Base-by-base conservation (phyloP, 30 jellyfish, hydroid and myxozoan genomes). In the Morbakka virulenta region DNA sequence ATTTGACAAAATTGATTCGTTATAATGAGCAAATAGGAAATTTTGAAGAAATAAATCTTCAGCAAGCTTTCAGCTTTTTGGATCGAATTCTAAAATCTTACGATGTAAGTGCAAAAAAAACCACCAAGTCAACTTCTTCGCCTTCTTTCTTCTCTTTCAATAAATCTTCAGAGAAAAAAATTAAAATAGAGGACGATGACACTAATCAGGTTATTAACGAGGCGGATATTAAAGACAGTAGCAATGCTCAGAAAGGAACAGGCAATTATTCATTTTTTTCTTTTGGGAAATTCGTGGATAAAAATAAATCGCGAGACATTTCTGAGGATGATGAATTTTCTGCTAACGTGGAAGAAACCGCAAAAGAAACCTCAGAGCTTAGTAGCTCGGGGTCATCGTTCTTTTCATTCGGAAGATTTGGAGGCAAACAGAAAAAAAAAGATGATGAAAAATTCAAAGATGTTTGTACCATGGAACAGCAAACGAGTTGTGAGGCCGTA, bases 11-110 rank as follows among this genome's bases (percentile, higher is more conserved):
- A 11, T 69, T 91, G n/a, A 62, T 51, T 6, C 49, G 79, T 26
- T 91, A 77, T 52, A 69, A 84, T 36, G 98, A 91, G 61, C 30
- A 73, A 32, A 53, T 28, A 24, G 50, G 48, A 1, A 26, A 32
- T 0, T 84, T 91, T 30, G 86, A 41, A 47, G 93, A 77, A 50
- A 61, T 51, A 6, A 41, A 41, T 41, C 17, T 41, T 6, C 57
- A 41, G 57, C 57, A 41, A 41, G 57, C 57, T 17, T 41, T 41
- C 17, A 41, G 57, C 17, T 41, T 41, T 41, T 17, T 41, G 9
- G 57, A 41, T 41, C 57, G 57, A 6, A 17, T 41, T 17, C 57
- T 41, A 6, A 41, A 41, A 41, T 41, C 57, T 6, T 41, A 41
- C 57, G 57, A 41, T 41, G 9, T 41, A 6, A 41, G 17, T 17